Base-by-base conservation (phyloP, 2,113 vertebrate genomes). In the Carlito syrichta region DNA sequence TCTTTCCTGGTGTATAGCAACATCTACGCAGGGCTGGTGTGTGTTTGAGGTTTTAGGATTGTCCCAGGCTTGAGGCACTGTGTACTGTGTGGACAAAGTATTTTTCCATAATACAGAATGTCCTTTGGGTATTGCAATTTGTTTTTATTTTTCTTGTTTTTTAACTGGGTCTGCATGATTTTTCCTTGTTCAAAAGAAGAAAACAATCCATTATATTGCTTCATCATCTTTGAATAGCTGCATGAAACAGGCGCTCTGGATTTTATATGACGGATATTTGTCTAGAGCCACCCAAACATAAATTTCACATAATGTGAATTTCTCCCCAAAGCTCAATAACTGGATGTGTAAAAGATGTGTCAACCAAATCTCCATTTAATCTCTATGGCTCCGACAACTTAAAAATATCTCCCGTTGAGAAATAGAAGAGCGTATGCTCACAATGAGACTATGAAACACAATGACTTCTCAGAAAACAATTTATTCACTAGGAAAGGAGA, bases 131-230 rank as follows among this genome's bases (percentile, higher is more conserved):
- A 54, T 83, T 91, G 8, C 14, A 58, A 91, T 71, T 90, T 95
- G 40, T 50, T 90, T 92, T 84, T 68, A 23, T 48, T 92, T 94
- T 71, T 74, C 35, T 96, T 88, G 30, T 45, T 38, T 83, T 94
- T 94, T 62, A 62, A 52, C 45, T 96, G 25, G 11, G 19, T 96
- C 60, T 76, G 63, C 13, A 38, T 62, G 54, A 32, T 30, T 79
- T 94, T 88, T 86, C 25, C 17, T 90, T 95, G 32, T 94, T 84
- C 25, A 91, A 88, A 94, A 91, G 77, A 54, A 96, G 58, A 88
- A 66, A 92, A 56, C 12, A 93, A 35, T 89, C 23, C 35, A 56
- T 63, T 93, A 74, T 92, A 95, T 96, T 95, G 66, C 40, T 86
- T 94, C 30, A 63, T 77, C 12, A 5, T 91, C 54, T 97, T 96